Percentiles rank a stretch among this genome's conserved stretches.
Conservation (phyloP, 2,797 vertebrate genomes). For the Ctenochaetus hawaiiensis region DNA sequence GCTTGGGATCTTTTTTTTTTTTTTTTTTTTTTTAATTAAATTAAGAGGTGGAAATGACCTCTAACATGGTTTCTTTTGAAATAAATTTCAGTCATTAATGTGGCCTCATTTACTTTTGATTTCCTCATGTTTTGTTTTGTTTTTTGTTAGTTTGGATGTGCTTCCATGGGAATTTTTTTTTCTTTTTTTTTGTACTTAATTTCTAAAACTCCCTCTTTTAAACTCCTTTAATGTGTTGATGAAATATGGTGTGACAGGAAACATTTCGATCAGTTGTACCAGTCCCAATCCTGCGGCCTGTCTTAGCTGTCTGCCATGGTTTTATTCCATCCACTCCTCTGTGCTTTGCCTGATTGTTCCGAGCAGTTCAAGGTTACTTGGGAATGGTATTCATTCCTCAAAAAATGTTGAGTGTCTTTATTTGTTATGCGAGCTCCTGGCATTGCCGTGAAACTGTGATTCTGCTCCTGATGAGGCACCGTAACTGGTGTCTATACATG, state of each 20-base stretch:
- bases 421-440: constrained; percentile 28
- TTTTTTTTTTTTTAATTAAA: constrained; percentile 17
- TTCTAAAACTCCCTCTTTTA: constrained; percentile 24
- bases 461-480: constrained; percentile 44
- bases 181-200: constrained; percentile 23
- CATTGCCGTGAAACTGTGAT: constrained; percentile 58
- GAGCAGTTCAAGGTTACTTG: constrained; percentile 13
- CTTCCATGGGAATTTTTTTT: constrained; percentile 25
- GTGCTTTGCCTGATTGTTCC: constrained; percentile 29
- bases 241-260: constrained; percentile 10
- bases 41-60: constrained; percentile 43
- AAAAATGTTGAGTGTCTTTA: constrained; percentile 10
- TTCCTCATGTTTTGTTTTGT: neutral
- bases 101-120: constrained; percentile 22
- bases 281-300: neutral
- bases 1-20: constrained; percentile 19
- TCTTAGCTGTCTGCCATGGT: constrained; percentile 33
- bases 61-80: constrained; percentile 45
- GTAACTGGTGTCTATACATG: neutral
- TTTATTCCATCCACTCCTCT: constrained; percentile 47
- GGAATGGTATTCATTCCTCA: constrained; percentile 5
- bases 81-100: constrained; percentile 44
- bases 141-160: constrained; percentile 38
- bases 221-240: constrained; percentile 27
- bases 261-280: constrained; percentile 8